Evolutionary conservation across 2,888 invertebrate genomes (phyloP).

Genomic region (Polydrusus cervinus): DNA sequence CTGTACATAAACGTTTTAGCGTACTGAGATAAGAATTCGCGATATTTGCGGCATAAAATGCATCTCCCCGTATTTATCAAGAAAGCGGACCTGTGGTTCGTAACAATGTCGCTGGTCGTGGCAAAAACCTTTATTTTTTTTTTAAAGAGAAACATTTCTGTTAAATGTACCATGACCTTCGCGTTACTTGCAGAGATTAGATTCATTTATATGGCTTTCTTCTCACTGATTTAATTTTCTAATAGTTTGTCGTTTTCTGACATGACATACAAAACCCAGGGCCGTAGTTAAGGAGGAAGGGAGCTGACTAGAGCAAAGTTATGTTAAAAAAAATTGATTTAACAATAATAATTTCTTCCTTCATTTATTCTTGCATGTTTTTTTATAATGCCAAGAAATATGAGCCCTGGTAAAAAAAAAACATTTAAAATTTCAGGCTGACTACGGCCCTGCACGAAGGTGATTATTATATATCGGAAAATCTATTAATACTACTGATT

Average conservation of each 20-base stretch:
- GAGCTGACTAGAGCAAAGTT: no score
- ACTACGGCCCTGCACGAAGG: no score
- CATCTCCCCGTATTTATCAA: constrained; percentile 23
- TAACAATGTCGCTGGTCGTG: constrained; percentile 13
- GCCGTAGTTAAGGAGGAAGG: no score
- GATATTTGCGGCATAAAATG: constrained; percentile 21
- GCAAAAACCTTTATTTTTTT: constrained; percentile 7
- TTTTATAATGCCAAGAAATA: no score
- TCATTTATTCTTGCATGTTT: no score
- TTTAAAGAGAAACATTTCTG: constrained; percentile 16
- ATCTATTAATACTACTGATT: no score
- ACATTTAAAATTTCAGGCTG: no score
- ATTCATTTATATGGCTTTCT: constrained; percentile 19
- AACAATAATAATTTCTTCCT: no score
- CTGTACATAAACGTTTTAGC: constrained; percentile 30
- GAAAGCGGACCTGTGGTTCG: constrained; percentile 16
- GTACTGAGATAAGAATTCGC: constrained; percentile 21
- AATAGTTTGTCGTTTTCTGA: not conserved
- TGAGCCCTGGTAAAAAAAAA: no score
- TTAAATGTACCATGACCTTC: constrained; percentile 22
- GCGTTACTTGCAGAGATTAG: not conserved
- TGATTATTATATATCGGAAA: no score
- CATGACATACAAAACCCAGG: no score
- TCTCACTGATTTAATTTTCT: constrained; percentile 2
- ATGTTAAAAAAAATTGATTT: no score